Conservation (phyloP, 1,140 invertebrate genomes). For the Sycobia sp. region DNA sequence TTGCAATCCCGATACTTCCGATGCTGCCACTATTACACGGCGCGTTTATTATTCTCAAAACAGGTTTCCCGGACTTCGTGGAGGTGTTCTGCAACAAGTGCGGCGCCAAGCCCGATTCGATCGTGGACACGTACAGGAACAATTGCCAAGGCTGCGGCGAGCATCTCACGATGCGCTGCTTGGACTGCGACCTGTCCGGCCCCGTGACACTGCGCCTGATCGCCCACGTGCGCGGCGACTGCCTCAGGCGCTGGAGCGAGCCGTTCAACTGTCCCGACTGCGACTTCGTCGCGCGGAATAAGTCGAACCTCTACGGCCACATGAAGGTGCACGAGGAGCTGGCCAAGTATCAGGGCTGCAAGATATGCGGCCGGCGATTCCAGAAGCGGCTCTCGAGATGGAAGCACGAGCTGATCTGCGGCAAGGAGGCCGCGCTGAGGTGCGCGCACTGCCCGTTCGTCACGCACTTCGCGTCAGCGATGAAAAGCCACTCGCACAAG, state of each 20-base stretch:
- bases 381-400: neutral
- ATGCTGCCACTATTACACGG: too few relatives aligned
- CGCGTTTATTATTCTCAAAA: too few relatives aligned
- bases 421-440: neutral
- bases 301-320: neutral
- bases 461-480: neutral
- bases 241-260: neutral
- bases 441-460: conserved; percentile 7
- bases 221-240: neutral
- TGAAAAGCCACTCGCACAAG: conserved; percentile 1
- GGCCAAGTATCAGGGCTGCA: neutral
- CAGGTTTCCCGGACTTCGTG: neutral
- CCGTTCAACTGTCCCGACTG: neutral
- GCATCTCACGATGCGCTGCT: neutral
- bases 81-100: neutral
- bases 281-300: neutral
- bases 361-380: conserved; percentile 4
- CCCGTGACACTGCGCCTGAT: neutral
- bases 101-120: too few relatives aligned
- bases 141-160: too few relatives aligned
- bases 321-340: neutral
- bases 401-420: conserved; percentile 2
- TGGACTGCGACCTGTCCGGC: neutral
- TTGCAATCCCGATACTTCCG: too few relatives aligned
- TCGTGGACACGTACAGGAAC: too few relatives aligned